Evolutionary conservation across 2,888 invertebrate genomes (phyloP), one percentile per base, ranked within the genome.

Genomic region (Metellina segmentata): DNA sequence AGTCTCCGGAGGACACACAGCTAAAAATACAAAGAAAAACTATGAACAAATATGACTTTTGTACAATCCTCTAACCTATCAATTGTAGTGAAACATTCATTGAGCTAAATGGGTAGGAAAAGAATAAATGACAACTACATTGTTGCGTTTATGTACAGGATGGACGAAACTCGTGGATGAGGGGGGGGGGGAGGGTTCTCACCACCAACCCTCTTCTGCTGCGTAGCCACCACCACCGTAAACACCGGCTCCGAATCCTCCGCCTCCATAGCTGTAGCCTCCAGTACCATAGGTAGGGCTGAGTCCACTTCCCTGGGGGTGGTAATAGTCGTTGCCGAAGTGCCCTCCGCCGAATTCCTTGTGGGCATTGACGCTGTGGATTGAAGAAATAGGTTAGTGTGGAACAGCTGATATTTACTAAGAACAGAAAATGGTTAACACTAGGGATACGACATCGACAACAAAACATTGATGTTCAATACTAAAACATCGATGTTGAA

Each of bases 261-360:
- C 91, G 2, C 74, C 61, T 0, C 88, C 88, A 20, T 83, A 69
- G 34, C 51, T 53, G 70, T 85, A 88, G 6, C 81, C 79, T 11
- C 91, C 91, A 7, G 79, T 74, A 13, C 91, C 91, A 71, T 92
- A 91, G 7, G 87, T 78, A 13, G 91, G 83, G 70, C 74, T 72
- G 51, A 83, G 78, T 48, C 78, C 79, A 9, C 78, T 83, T 0
- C 83, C 83, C 11, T 91, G 91, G n/a, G 53, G 61, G 7, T 52
- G 34, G 70, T 92, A 88, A 86, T 92, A 92, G 5, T 88, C 92
- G 70, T 89, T 81, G 16, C 92, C 92, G 69, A 85, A 92, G 70
- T 92, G 92, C 0, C 92, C 92, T 16, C 92, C 92, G 0, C 74
- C 69, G 81, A 92, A 92, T 52, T 81, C 79, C 6, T 71, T 70